Evolutionary conservation across 2,888 invertebrate genomes (phyloP).

Genomic region (Orchesellides sinensis): DNA sequence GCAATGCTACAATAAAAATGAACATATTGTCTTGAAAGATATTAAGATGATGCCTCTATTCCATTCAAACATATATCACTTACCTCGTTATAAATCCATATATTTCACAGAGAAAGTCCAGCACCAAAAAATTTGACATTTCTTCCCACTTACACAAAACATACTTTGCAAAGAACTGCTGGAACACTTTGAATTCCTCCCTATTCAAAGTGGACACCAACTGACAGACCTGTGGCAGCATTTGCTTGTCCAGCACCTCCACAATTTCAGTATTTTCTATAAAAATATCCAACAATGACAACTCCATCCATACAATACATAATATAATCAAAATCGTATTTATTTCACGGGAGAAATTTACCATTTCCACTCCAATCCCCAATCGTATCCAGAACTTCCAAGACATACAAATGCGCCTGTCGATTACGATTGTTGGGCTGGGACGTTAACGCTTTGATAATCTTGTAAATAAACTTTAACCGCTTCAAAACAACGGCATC

Average conservation of each 20-base stretch:
- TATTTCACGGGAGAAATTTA: not conserved
- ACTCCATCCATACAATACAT: too few relatives aligned
- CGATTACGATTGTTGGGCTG: constrained; percentile 9
- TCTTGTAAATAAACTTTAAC: constrained; percentile 41
- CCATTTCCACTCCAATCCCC: constrained; percentile 37
- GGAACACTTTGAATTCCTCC: constrained; percentile 39
- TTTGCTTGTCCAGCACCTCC: constrained; percentile 26
- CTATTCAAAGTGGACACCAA: constrained; percentile 17
- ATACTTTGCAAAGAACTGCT: constrained; percentile 19
- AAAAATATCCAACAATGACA: not conserved
- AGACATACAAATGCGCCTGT: constrained; percentile 28
- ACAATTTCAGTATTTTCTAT: constrained; percentile 19
- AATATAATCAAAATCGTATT: too few relatives aligned
- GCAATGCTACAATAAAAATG: constrained; percentile 37
- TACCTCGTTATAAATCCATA: constrained; percentile 51
- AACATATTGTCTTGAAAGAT: not conserved
- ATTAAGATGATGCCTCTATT: too few relatives aligned
- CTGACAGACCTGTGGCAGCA: constrained; percentile 35
- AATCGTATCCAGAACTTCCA: constrained; percentile 40
- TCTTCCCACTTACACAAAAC: constrained; percentile 26
- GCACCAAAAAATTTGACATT: constrained; percentile 20
- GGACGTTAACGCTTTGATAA: constrained; percentile 3
- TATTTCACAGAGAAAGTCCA: constrained; percentile 41
- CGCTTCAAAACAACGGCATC: constrained; percentile 36
- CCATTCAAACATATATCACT: not conserved